Base-by-base conservation (phyloP, 2,797 vertebrate genomes). In the Varecia variegata region DNA sequence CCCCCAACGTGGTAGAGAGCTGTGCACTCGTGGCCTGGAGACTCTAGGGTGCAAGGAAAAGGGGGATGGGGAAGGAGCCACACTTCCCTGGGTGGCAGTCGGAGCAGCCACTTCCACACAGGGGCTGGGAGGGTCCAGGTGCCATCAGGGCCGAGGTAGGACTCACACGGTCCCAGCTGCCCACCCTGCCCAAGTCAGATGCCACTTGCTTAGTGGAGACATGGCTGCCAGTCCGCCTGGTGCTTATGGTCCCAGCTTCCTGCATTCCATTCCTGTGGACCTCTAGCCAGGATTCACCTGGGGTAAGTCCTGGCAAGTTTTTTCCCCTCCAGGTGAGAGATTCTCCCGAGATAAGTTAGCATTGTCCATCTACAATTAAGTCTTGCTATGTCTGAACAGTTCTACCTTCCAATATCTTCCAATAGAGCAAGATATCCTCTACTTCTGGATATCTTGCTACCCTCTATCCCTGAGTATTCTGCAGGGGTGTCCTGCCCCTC, bases 161-260 rank as follows among this genome's bases (percentile, higher is more conserved):
- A 47, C 58, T 21, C 40, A 2, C 17, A 7, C 9, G 14, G 5
- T 20, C 30, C 71, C 38, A 17, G 71, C 45, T 25, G 43, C 40
- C 32, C 60, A 13, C 3, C 35, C 68, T n/a, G 76, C 35, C 45
- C 5, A 1, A 13, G 25, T 23, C 68, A 1, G 40, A 43, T 54
- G 30, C 30, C 7, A 20, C 23, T 9, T 27, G 68, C 83, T n/a
- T 12, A 13, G 68, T 54, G 54, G 62, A 88, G 21, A 65, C 3
- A 2, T 0, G 14, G 10, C 45, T 35, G 23, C 47, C 82, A 17
- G 20, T 43, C 32, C 0, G 0, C 30, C 5, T 56, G 9, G 27
- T 30, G 60, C 10, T 58, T 27, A 38, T 47, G 40, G 20, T 4
- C 82, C 60, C 40, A 35, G 45, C n/a, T 81, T 40, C 56, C 67